Percentiles rank a stretch among this genome's conserved stretches.
Conservation (phyloP, 2,113 vertebrate genomes). For the Apteryx owenii region DNA sequence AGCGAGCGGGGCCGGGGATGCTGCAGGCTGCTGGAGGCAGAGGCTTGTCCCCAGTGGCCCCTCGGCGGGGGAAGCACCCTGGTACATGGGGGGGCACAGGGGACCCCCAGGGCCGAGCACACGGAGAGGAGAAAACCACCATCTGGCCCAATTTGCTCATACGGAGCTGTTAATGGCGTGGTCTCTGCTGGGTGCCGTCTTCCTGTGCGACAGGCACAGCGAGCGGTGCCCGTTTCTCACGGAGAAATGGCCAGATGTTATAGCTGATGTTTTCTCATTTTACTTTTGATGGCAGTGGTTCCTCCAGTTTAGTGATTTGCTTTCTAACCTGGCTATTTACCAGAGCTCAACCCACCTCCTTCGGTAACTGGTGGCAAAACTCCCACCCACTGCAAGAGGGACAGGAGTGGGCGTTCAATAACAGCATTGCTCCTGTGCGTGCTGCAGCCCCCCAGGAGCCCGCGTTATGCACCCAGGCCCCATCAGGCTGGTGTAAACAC, state of each 20-base stretch:
- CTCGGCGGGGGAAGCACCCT: neutral
- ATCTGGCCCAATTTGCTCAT: neutral
- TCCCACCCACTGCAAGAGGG: neutral
- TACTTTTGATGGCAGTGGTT: neutral
- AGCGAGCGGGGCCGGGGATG: neutral
- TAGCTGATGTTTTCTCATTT: slow-evolving; percentile 7
- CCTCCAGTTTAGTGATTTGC: neutral
- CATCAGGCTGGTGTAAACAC: neutral
- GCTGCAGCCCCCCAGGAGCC: neutral
- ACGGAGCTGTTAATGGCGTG: neutral
- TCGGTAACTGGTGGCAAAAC: neutral
- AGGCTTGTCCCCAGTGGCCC: neutral
- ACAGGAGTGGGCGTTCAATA: neutral
- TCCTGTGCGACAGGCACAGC: neutral
- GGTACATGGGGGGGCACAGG: neutral
- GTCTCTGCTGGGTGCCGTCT: neutral
- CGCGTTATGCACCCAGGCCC: neutral
- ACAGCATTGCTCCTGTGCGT: accelerated
- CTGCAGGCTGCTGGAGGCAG: neutral
- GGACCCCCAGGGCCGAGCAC: neutral
- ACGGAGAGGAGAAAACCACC: neutral
- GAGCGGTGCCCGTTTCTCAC: neutral
- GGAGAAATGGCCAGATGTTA: neutral
- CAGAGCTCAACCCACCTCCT: neutral
- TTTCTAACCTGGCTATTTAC: neutral